Evolutionary conservation across 1,140 invertebrate species (phyloP).

Genomic region (Protaetia brevitarsis): DNA sequence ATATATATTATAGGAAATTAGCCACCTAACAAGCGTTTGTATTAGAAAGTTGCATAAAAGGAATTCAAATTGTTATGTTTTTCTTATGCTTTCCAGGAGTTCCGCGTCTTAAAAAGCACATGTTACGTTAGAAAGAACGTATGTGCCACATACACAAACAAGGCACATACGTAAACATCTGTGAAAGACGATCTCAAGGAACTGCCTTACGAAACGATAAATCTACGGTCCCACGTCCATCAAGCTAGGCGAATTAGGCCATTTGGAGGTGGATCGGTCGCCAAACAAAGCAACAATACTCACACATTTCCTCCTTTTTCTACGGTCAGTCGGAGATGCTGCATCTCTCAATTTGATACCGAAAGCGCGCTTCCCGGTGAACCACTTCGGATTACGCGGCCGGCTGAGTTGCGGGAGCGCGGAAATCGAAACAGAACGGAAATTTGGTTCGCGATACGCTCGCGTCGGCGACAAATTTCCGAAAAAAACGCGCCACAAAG

Average conservation of each 20-base stretch:
- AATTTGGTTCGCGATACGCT: not conserved
- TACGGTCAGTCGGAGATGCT: not conserved
- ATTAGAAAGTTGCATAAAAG: no score
- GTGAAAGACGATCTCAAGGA: not conserved
- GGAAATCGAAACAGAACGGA: not conserved
- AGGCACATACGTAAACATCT: not conserved
- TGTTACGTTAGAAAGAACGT: no score
- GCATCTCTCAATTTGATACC: constrained; percentile 5
- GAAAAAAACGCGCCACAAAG: not conserved
- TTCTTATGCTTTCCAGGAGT: no score
- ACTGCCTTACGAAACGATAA: no score
- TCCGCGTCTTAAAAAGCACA: no score
- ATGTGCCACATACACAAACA: not conserved
- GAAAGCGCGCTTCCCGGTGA: constrained; percentile 5
- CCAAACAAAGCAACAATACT: constrained; percentile 12
- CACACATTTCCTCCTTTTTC: constrained; percentile 11
- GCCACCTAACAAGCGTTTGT: no score
- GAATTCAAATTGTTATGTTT: no score
- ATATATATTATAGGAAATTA: no score
- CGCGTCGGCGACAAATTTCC: not conserved
- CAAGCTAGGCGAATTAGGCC: constrained; percentile 7
- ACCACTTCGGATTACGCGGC: not conserved
- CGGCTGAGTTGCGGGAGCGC: not conserved
- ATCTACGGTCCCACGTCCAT: constrained; percentile 8
- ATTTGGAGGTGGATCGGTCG: constrained; percentile 1